Base-by-base conservation (phyloP, 2,888 invertebrate genomes). In the Tricholauxania praeusta region DNA sequence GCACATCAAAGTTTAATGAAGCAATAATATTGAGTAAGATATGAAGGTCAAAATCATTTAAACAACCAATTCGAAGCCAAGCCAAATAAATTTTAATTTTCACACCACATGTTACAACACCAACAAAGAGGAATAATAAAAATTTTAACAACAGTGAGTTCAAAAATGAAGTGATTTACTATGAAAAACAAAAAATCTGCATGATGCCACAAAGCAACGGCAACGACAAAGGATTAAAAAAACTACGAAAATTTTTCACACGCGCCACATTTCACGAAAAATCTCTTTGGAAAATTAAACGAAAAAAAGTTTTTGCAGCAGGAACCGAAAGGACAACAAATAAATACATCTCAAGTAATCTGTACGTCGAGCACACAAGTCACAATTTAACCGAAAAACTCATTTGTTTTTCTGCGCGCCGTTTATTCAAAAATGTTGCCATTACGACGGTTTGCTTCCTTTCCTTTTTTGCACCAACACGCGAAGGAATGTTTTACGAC, bases 351-450 rank as follows among this genome's bases (percentile, higher is more conserved):
- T 28, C 22, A 57, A 57, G 57, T 57, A 57, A 57, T 57, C 12
- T 39, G 28, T 19, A n/a, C 55, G 55, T 22, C 12, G 22, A n/a
- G 3, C 55, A 55, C 55, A 55, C 19, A 55, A 28, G 53, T 53
- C 55, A 22, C 57, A 28, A 6, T 1, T 12, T 57, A 17, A 14
- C 10, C 57, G 57, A 22, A 15, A 57, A 22, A 57, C 12, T 28
- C 57, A 28, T 57, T 57, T 57, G 28, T 57, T 57, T 28, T 57
- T 22, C 28, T 28, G 57, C 57, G 22, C 57, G 57, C 22, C 22
- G 28, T 57, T 57, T 57, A 19, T 28, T 57, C 57, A 57, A 57
- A 57, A 57, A 22, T 19, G 28, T 57, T 10, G 22, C 57, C 57
- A 57, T 10, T 19, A 28, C 57, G 7, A 10, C 0, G 5, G 12